A percentile compares a stretch with the other conserved stretches of the same genome.
These are phyloP conservation scores for Lordiphosa collinella DNA, from an alignment of 1,140 invertebrate genomes.

Conservation along the genomic window DNA sequence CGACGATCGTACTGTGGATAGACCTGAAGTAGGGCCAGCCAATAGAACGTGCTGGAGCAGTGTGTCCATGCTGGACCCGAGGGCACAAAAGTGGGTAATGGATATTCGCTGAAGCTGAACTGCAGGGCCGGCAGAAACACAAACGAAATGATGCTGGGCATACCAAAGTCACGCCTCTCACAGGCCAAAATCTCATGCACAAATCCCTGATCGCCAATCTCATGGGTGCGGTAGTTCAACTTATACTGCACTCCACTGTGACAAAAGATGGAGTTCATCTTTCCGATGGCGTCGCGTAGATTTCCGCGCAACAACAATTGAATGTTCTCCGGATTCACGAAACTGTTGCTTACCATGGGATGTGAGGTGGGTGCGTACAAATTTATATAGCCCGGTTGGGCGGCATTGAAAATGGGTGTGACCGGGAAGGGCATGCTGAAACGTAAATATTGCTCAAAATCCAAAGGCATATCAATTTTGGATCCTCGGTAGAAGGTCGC, in stretches of 20 bases:
- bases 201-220: conserved; percentile 52
- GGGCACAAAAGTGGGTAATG: conserved; percentile 38
- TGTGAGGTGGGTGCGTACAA: conserved; percentile 27
- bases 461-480: conserved; percentile 43
- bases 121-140: conserved; percentile 46
- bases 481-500: conserved; percentile 50
- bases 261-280: conserved; percentile 18
- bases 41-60: conserved; percentile 38
- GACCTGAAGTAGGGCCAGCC: conserved; percentile 49
- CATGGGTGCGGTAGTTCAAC: conserved; percentile 43
- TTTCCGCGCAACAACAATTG: conserved; percentile 43
- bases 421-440: conserved; percentile 44
- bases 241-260: conserved; percentile 33
- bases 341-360: conserved; percentile 40
- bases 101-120: conserved; percentile 36
- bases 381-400: conserved; percentile 45
- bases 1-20: conserved; percentile 42
- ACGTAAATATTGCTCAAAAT: conserved; percentile 50
- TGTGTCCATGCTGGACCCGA: conserved; percentile 35
- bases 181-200: conserved; percentile 45
- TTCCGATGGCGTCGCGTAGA: conserved; percentile 30
- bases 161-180: conserved; percentile 29
- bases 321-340: conserved; percentile 41
- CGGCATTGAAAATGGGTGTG: conserved; percentile 42
- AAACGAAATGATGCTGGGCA: conserved; percentile 50